These are phyloP conservation scores for Marmota monax DNA, from an alignment of 2,113 vertebrate genomes.

Conservation along the genomic window DNA sequence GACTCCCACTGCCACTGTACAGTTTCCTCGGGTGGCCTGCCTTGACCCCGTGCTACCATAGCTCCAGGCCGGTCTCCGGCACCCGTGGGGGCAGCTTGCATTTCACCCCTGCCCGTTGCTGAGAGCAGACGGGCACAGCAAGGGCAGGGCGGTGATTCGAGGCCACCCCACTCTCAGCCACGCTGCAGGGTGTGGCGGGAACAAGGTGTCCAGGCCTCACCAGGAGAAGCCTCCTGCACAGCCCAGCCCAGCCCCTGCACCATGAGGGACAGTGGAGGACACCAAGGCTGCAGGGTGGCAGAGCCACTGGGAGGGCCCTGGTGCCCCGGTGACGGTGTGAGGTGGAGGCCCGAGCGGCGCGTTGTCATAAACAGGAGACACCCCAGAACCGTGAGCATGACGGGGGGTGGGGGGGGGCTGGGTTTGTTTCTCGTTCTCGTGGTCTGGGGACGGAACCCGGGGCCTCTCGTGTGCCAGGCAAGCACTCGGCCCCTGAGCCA, in stretches of 20 bases:
- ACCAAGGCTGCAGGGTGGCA: neutral
- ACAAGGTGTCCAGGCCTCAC: neutral
- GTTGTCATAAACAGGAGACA: rapidly evolving
- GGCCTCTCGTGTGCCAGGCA: too few species aligned
- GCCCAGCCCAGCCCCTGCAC: too few species aligned
- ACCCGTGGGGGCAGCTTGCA: too few species aligned
- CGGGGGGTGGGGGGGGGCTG: rapidly evolving
- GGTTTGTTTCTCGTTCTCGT: too few species aligned
- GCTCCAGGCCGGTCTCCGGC: too few species aligned
- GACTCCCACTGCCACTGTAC: rapidly evolving
- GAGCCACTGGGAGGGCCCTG: neutral
- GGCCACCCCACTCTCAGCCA: rapidly evolving
- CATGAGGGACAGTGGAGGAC: too few species aligned
- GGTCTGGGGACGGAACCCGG: too few species aligned
- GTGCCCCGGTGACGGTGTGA: rapidly evolving
- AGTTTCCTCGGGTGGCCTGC: too few species aligned
- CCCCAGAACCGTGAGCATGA: too few species aligned
- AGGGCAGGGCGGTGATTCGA: neutral
- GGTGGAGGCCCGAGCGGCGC: neutral
- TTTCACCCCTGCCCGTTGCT: too few species aligned
- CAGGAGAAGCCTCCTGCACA: neutral
- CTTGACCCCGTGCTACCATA: too few species aligned
- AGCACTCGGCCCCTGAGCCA: too few species aligned
- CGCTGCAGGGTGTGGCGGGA: rapidly evolving
- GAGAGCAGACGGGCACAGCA: neutral